Base-by-base conservation (phyloP, 64 coral and sea anemone species). In the Montipora foliosa region DNA sequence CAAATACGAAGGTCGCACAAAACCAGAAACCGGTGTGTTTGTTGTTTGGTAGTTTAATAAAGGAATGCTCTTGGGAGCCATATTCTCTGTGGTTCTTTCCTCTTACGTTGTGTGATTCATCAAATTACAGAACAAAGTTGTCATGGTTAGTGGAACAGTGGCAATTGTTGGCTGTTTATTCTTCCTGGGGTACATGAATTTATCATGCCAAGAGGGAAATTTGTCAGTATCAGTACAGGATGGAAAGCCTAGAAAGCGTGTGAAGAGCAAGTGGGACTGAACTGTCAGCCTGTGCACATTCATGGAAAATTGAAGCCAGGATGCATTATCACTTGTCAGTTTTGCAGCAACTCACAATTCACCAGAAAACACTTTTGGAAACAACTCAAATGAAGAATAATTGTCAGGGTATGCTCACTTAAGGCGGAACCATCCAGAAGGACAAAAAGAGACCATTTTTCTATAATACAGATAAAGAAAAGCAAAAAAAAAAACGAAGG, bases 221-320 rank as follows among this genome's bases (percentile, higher is more conserved):
- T 20, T 67, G 5, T 92, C 89, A 16, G 67, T 79, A 2, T n/a
- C 89, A 44, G 76, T 88, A 11, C 82, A 92, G 49, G 92, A 74
- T 44, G 61, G 45, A 3, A 66, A 60, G 17, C 66, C 64, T 44
- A 44, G 45, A 3, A 66, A 60, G 17, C 66, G 46, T 74, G 82
- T 76, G 13, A 98, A 98, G 75, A 95, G 93, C 72, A 98, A 98
- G 47, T 98, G 96, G 96, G 96, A 98, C 78, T 98, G 51, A 91
- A 44, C 20, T 66, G 25, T 13, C 45, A 2, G 5, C 17, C 68
- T 64, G 14, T 12, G 14, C 9, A 19, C 1, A 64, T 64, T 64
- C 61, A 64, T 4, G 14, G 61, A 64, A 64, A 64, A 64, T 16
- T 19, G 0, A 12, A 14, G 13, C 61, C 53, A 57, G 61, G 61